Evolutionary conservation across 2,888 invertebrate species (phyloP).

Genomic region (Priocnemis perturbator): DNA sequence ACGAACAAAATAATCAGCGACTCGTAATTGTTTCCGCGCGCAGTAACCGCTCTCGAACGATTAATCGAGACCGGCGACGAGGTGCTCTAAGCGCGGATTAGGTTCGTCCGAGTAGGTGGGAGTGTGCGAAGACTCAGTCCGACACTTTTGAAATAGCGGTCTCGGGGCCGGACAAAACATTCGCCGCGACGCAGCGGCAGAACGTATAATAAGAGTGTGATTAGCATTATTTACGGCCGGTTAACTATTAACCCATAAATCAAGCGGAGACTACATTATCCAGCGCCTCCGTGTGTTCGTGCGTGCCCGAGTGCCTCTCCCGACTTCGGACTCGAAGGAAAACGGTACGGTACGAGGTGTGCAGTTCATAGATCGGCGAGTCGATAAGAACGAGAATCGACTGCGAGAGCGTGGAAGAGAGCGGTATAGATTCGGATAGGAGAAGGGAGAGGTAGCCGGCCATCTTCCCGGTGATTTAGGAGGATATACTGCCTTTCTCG

Average conservation of each 20-base stretch:
- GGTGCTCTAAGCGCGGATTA: constrained; percentile 17
- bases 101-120: constrained; percentile 9
- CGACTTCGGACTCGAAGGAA: constrained; percentile 28
- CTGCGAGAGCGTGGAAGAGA: constrained; percentile 42
- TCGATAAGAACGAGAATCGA: constrained; percentile 47
- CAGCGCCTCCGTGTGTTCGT: constrained; percentile 56
- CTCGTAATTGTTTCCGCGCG: too few relatives aligned
- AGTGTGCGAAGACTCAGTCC: constrained; percentile 7
- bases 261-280: constrained; percentile 66
- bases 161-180: constrained; percentile 65
- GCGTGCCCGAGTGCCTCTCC: constrained; percentile 46
- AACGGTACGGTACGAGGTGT: constrained; percentile 50
- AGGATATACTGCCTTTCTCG: constrained; percentile 30
- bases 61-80: neutral
- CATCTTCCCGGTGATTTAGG: constrained; percentile 51
- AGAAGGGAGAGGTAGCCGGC: constrained; percentile 21
- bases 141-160: constrained; percentile 33
- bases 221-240: constrained; percentile 75
- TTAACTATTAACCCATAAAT: constrained; percentile 75
- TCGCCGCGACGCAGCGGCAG: constrained; percentile 53
- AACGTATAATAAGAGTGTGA: constrained; percentile 75
- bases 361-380: constrained; percentile 51
- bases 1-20: too few relatives aligned
- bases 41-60: too few relatives aligned
- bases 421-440: constrained; percentile 5